These are phyloP conservation scores for Andrena bucephala DNA, from an alignment of 2,888 invertebrate species.

Conservation along the genomic window DNA sequence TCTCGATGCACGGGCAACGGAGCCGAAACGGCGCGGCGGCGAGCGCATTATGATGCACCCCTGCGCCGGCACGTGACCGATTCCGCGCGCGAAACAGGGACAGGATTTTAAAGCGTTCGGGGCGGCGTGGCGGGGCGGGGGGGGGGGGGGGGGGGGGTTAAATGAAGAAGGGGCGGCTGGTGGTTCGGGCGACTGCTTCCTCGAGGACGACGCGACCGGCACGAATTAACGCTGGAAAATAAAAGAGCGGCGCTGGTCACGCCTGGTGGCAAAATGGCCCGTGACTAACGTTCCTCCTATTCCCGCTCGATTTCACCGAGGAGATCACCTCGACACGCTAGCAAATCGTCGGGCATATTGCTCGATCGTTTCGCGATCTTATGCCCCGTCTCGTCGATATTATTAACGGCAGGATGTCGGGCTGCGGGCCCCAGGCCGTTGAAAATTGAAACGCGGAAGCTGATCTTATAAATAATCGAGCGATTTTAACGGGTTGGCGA, in stretches of 20 bases:
- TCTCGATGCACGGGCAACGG: constrained; percentile 66
- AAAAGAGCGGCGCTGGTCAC: constrained; percentile 80
- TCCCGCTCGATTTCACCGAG: constrained; percentile 28
- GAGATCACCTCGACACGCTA: constrained; percentile 45
- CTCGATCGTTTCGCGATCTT: constrained; percentile 68
- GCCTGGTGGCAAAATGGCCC: constrained; percentile 84
- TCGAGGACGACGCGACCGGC: constrained; percentile 49
- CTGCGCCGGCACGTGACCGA: constrained; percentile 83
- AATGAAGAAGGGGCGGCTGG: constrained; percentile 30
- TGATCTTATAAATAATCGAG: constrained; percentile 44
- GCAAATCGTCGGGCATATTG: constrained; percentile 81
- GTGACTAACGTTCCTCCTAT: constrained; percentile 81
- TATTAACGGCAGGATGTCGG: constrained; percentile 77
- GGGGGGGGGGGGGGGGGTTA: constrained; percentile 57
- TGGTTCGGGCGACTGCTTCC: constrained; percentile 20
- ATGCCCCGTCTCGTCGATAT: constrained; percentile 58
- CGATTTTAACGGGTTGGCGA: constrained; percentile 31
- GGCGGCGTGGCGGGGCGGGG: no score
- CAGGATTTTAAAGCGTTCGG: constrained; percentile 82
- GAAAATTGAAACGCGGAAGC: constrained; percentile 59
- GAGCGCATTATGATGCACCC: constrained; percentile 78
- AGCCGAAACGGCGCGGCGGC: constrained; percentile 64
- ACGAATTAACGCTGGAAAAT: constrained; percentile 73
- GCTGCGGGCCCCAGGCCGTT: constrained; percentile 37
- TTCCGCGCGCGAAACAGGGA: constrained; percentile 69